These are phyloP conservation scores for Diadema setosum DNA, from an alignment of 35 echinoderm and acorn worm genomes.

Conservation along the genomic window DNA sequence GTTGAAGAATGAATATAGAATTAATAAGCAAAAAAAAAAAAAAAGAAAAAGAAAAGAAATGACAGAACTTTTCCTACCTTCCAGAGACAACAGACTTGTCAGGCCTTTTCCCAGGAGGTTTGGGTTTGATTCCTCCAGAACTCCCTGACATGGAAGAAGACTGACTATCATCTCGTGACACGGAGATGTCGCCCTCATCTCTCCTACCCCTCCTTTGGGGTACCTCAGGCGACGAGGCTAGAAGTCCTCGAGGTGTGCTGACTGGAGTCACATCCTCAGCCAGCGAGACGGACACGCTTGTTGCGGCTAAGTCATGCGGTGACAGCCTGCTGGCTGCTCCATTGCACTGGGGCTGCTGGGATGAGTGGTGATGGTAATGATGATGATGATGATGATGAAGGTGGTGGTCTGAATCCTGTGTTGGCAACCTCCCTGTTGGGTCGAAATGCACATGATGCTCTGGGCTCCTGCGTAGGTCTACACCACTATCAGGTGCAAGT, in stretches of 20 bases:
- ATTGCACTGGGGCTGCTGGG: not conserved
- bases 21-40: too few relatives aligned
- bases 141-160: slow-evolving; percentile 78
- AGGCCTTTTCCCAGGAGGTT: slow-evolving; percentile 65
- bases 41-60: not conserved
- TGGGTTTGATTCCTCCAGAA: slow-evolving; percentile 62
- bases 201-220: not conserved
- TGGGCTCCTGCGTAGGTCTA: not conserved
- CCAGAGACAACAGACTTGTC: slow-evolving; percentile 66
- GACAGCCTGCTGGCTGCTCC: not conserved
- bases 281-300: slow-evolving; percentile 64
- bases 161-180: slow-evolving; percentile 60
- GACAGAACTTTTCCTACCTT: slow-evolving; percentile 52
- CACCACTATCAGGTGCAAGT: not conserved
- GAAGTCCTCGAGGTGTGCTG: slow-evolving; percentile 9
- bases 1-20: not conserved
- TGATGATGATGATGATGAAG: not conserved
- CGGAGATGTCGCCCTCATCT: not conserved
- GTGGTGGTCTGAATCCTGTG: too few relatives aligned
- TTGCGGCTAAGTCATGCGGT: slow-evolving; percentile 26
- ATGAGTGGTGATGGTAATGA: not conserved
- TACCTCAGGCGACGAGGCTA: not conserved
- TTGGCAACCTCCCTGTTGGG: too few relatives aligned
- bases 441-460: not conserved
- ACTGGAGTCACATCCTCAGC: slow-evolving; percentile 50